These are phyloP conservation scores for Ancistrus triradiatus DNA, from an alignment of 2,113 vertebrate genomes.

Conservation along the genomic window DNA sequence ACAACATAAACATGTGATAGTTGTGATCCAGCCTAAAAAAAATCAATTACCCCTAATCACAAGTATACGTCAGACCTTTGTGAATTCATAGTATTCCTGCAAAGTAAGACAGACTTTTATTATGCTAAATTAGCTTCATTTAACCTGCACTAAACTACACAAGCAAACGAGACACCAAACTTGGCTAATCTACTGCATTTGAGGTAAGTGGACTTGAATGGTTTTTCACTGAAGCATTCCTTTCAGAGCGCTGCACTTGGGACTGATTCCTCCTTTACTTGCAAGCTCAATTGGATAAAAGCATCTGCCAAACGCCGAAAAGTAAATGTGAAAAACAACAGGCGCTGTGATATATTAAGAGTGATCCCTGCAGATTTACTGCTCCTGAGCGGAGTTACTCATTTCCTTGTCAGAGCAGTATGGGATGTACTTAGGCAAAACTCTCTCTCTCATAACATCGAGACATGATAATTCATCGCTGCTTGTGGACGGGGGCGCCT, in stretches of 20 bases:
- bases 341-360: conserved; percentile 51
- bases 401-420: conserved; percentile 52
- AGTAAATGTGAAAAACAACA: conserved; percentile 47
- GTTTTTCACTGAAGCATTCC: background rate
- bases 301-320: background rate
- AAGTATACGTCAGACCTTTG: too few relatives aligned
- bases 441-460: conserved; percentile 35
- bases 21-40: too few relatives aligned
- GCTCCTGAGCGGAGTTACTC: conserved; percentile 54
- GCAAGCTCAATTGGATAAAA: background rate
- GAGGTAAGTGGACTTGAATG: background rate
- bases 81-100: too few relatives aligned
- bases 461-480: conserved; percentile 5
- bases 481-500: background rate
- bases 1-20: too few relatives aligned
- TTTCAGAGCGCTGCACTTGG: background rate
- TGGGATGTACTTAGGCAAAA: conserved; percentile 18
- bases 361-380: conserved; percentile 57
- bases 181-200: background rate
- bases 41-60: too few relatives aligned
- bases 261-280: background rate
- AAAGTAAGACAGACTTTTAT: too few relatives aligned
- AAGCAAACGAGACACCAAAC: background rate
- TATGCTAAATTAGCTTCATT: too few relatives aligned
- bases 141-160: too few relatives aligned